Base-by-base conservation (phyloP, 2,797 vertebrate species). In the Scleropages formosus region DNA sequence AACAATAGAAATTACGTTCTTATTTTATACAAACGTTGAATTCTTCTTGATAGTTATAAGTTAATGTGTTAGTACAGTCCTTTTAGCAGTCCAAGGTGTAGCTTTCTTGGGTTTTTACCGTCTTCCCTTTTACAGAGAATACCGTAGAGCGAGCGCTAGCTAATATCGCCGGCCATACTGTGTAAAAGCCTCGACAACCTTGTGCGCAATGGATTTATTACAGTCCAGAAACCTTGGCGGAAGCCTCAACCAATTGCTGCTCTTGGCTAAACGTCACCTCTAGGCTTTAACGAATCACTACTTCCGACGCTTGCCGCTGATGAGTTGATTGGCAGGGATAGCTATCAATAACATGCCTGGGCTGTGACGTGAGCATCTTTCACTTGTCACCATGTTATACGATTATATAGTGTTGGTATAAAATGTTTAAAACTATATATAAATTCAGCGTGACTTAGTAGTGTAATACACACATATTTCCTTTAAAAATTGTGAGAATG, bases 141-240 rank as follows among this genome's bases (percentile, higher is more conserved):
- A 93, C 92, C 90, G 90, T 92, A 77, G 87, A 94, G 97, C 95
- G 94, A 97, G 91, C 94, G 96, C 96, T 99, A 98, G 97, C 97
- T 99, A 97, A 98, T 99, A 87, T 99, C 96, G 95, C 96, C 96
- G 96, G 97, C 97, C 96, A 99, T 98, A 98, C 97, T 99, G 97
- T 97, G 97, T 91, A 95, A 24, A 64, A 97, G 95, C 96, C 83
- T 82, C 82, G 62, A 6, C 0, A 0, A 1, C 24, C 63, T 77
- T 67, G 78, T 82, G 89, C 85, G 80, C 80, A 18, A 58, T 11
- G 0, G 3, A 0, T 88, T 96, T 39, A 39, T 39, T 39, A 39
- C 6, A 39, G 31, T 39, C 31, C 31, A 39, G 31, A 39, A 31
- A 2, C 31, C 31, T 6, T 31, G 31, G 39, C 39, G 31, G 39